phyloP scores from a whole-genome alignment of 1,140 invertebrate genomes.

The Apis dorsata region DNA sequence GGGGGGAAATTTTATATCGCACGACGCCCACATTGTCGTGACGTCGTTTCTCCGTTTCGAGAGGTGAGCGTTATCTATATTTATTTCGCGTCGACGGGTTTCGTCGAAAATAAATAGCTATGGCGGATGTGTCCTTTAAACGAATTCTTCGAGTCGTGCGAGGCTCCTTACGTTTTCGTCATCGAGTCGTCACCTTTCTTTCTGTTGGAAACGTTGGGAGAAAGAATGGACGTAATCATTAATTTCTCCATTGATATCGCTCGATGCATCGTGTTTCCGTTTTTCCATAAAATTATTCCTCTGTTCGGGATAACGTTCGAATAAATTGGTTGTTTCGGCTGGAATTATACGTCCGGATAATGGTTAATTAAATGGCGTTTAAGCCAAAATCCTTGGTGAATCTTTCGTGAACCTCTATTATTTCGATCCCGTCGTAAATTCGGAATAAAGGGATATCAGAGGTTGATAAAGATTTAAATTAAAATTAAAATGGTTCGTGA shows the following conservation, averaged over 20 bases:
- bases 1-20: not conserved
- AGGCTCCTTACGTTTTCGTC: not conserved
- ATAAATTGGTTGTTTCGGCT: not conserved
- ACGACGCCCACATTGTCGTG: not conserved
- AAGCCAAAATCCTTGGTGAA: not conserved
- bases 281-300: slow-evolving; percentile 9
- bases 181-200: not conserved
- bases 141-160: not conserved
- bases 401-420: too few relatives aligned
- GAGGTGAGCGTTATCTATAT: not conserved
- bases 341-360: not conserved
- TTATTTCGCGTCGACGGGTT: not conserved
- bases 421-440: not conserved
- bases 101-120: not conserved
- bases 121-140: slow-evolving; percentile 1
- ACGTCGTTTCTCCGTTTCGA: not conserved
- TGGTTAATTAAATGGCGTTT: not conserved
- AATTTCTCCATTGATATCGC: not conserved
- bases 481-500: not conserved
- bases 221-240: not conserved
- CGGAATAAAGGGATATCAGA: not conserved
- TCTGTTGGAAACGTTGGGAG: not conserved
- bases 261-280: not conserved
- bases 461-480: too few relatives aligned
- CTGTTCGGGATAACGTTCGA: not conserved